phyloP scores from a whole-genome alignment of 1,140 invertebrate genomes.

The Trichonephila clavipes region DNA sequence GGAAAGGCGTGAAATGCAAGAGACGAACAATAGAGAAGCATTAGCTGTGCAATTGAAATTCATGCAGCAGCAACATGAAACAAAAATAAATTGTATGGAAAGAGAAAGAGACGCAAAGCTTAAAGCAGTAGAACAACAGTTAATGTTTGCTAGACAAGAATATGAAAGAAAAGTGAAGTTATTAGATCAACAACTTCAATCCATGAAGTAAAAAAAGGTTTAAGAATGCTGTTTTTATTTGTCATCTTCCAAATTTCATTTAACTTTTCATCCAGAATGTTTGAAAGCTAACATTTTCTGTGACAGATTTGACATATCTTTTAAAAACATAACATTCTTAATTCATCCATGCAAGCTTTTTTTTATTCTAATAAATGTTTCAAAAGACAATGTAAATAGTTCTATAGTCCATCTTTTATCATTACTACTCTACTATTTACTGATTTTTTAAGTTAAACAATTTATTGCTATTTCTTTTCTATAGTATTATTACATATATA shows the following conservation, averaged over 20 bases:
- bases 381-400: no score
- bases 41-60: constrained; percentile 25
- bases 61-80: constrained; percentile 55
- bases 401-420: no score
- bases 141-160: constrained; percentile 67
- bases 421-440: no score
- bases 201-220: constrained; percentile 52
- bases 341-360: no score
- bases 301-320: no score
- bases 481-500: no score
- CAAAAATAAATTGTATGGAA: constrained; percentile 63
- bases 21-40: constrained; percentile 28
- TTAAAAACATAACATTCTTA: no score
- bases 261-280: neutral
- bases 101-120: constrained; percentile 59
- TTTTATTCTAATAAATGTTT: no score
- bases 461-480: no score
- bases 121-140: constrained; percentile 65
- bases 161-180: constrained; percentile 72
- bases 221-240: neutral
- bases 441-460: no score
- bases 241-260: neutral
- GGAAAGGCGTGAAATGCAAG: neutral
- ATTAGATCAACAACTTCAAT: constrained; percentile 65
- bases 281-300: neutral